Conservation (phyloP, 2,113 vertebrate genomes). For the Chloebia gouldiae region DNA sequence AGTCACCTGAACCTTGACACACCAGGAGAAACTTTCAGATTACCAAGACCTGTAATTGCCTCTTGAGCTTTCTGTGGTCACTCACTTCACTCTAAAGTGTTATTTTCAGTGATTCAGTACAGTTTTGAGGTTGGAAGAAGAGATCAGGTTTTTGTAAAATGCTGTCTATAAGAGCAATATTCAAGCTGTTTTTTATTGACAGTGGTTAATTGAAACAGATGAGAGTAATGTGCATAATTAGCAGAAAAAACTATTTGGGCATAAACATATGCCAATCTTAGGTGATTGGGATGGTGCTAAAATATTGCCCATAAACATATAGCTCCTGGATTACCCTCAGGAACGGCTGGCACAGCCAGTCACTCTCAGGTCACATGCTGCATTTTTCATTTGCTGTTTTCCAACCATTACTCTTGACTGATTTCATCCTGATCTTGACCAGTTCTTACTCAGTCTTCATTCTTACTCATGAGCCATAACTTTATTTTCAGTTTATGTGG, state of each 20-base stretch:
- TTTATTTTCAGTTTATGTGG: not conserved
- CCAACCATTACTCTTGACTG: not conserved
- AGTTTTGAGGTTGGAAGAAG: not conserved
- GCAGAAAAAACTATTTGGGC: not conserved
- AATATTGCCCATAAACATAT: not conserved
- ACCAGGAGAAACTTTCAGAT: not conserved
- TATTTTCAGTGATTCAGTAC: not conserved
- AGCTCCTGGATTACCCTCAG: not conserved
- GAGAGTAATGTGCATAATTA: not conserved
- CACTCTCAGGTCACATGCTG: not conserved
- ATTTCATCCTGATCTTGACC: not conserved
- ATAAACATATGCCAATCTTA: not conserved
- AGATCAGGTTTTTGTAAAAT: not conserved
- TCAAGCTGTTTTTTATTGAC: not conserved
- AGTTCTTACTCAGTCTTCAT: not conserved
- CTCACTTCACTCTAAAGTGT: not conserved
- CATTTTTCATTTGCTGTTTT: not conserved
- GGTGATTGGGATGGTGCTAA: not conserved
- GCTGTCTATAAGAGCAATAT: not conserved
- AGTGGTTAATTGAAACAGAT: not conserved
- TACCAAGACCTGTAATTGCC: not conserved
- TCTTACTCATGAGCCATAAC: not conserved
- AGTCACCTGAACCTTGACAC: not conserved
- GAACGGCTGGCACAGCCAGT: not conserved
- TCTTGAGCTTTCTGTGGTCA: not conserved